Percentiles rank a stretch among this genome's conserved stretches.
These are phyloP conservation scores for Ifrita kowaldi DNA, from an alignment of 2,113 vertebrate species.

Conservation along the genomic window DNA sequence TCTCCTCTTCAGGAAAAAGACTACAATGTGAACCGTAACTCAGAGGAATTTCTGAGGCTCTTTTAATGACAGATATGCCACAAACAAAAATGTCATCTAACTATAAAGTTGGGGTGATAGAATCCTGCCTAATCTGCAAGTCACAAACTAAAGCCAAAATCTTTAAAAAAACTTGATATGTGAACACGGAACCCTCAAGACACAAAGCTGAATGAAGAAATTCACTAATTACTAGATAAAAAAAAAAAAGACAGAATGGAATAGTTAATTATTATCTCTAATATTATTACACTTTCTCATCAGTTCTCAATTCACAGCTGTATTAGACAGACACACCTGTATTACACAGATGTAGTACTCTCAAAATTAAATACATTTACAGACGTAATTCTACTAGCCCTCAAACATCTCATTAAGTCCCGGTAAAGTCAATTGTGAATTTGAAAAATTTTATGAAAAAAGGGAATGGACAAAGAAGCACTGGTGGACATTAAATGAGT, in stretches of 20 bases:
- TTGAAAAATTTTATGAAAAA: neutral
- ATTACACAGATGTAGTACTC: neutral
- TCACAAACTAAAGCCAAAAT: neutral
- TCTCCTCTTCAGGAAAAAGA: neutral
- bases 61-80: neutral
- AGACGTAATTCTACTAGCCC: neutral
- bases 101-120: neutral
- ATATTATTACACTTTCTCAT: neutral
- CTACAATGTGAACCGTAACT: neutral
- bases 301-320: neutral
- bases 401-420: neutral
- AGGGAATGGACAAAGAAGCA: neutral
- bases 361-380: neutral
- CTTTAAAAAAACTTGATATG: fast-evolving
- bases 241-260: neutral
- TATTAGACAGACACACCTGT: neutral
- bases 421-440: neutral
- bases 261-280: neutral
- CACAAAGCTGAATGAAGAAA: neutral
- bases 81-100: neutral
- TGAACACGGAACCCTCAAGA: neutral
- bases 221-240: neutral
- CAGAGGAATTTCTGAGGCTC: neutral
- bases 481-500: neutral
- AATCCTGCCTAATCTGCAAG: neutral